Evolutionary conservation across 2,797 vertebrate genomes (phyloP), one percentile per base, ranked within the genome.

Genomic region (Eurystomus glaucurus): DNA sequence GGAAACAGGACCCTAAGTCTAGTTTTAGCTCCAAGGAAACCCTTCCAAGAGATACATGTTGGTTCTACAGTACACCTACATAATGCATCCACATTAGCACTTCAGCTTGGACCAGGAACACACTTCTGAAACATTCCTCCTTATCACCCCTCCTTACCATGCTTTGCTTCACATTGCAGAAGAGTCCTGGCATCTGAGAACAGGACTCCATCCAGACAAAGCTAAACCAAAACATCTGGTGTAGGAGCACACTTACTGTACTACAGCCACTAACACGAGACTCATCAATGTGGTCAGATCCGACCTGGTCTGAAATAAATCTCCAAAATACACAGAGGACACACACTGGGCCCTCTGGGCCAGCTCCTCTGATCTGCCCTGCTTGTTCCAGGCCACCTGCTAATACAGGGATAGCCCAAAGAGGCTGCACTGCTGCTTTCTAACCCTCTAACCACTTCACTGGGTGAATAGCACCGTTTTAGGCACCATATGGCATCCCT

Each of bases 401-500:
- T 94, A 41, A 68, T 28, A 52, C 7, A 87, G 71, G 14, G 65
- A 69, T 21, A 84, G 89, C 39, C 75, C 39, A 52, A 68, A 90
- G 75, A 83, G 75, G 60, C 43, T 90, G 64, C 33, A n/a, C 29
- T 81, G 54, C 65, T 71, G 72, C 70, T 86, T 77, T 93, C 82
- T 68, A 83, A 88, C 52, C 46, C 72, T 90, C 90, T 93, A 83
- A 29, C 69, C 84, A 57, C 55, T 94, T 94, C 95, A 90, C 92
- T 46, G 93, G 93, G 90, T 68, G 85, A 95, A 75, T 50, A 54
- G 95, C 35, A 65, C 69, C 95, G 29, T 92, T 96, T 94, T 94
- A 94, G 83, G 80, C 83, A 90, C 93, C 96, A 97, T 97, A 96
- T 96, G 96, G 83, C 54, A 88, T 5, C 95, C 96, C 96, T 92